Base-by-base conservation (phyloP, 1,140 invertebrate species). In the Drosophila arizonae region DNA sequence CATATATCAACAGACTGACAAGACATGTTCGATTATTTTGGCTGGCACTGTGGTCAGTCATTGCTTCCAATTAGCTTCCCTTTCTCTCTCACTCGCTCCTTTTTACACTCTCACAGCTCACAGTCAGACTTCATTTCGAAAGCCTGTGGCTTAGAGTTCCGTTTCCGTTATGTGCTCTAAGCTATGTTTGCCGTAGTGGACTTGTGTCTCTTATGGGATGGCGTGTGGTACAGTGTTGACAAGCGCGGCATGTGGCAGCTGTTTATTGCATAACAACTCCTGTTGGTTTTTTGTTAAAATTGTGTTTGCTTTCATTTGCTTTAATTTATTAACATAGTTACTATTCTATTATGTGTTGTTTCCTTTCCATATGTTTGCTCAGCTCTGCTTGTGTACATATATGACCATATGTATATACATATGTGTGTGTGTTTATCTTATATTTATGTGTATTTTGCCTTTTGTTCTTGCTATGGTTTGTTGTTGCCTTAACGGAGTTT, bases 1-100 rank as follows among this genome's bases (percentile, higher is more conserved):
- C n/a, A 8, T 62, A 30, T 66, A 48, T 51, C 58, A 72, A 72
- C 69, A 76, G 73, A 76, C 73, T 76, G 69, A 76, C 68, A 76
- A 50, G 17, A 70, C 52, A 54, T 50, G 52, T 64, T 70, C n/a
- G 43, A 33, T 21, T 54, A 54, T 45, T 52, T 70, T 70, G 52
- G 52, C 50, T 26, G 54, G 10, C 55, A 72, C 63, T 72, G 63
- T 72, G 39, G 11, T 30, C 28, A 36, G 45, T 15, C 26, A n/a
- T 41, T 46, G 24, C 57, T 46, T 33, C 43, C 57, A 48, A 13
- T 13, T 50, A 3, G 21, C 48, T 50, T 50, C 48, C 48, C 48
- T 45, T n/a, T 17, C 43, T 36, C 36, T 33, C 43, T 45, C 13
- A 10, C 15, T 45, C 15, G n/a, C 15, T n/a, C 3, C 43, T 6